Evolutionary conservation across 2,113 vertebrate species (phyloP), one percentile per base, ranked within the genome.

Genomic region (Hoplias malabaricus): DNA sequence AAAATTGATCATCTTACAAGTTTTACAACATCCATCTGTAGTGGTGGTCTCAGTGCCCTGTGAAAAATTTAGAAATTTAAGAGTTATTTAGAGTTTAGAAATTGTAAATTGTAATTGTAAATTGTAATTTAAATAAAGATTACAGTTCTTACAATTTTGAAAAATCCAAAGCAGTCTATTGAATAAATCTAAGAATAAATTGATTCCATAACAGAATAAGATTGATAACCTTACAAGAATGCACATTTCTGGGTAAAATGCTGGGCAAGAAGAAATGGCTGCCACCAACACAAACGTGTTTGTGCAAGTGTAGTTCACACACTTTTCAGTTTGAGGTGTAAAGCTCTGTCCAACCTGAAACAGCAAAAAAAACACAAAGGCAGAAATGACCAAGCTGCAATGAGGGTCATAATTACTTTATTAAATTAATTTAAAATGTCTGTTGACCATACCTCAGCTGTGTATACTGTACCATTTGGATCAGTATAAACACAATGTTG

Each of bases 271-370:
- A 14, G 29, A 42, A 10, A 13, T 42, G 25, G 10, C 62, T 36
- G 72, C 62, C 43, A 62, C 33, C 1, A 83, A 0, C 40, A 84
- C 59, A 38, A 85, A 48, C 1, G 87, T 81, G 2, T 84, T 46
- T 50, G 80, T 85, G 66, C 95, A 96, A 78, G 11, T 86, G 79
- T 93, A 93, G 2, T 67, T 25, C 0, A 79, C 91, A 77, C 95
- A 96, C 0, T 83, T 80, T 77, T 93, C 85, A 40, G 33, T 43
- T 0, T 69, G 16, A 48, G 33, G 1, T 14, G 38, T 57, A 16
- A 63, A 74, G 54, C 31, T 73, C 38, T 66, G 34, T 38, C 78
- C 19, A 27, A 7, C 67, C 65, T 83, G 25, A 62, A 38, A 69
- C 11, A 73, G 53, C 1, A 65, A 36, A 8, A 27, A 9, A 21